Evolutionary conservation across 2,797 vertebrate genomes (phyloP).

Genomic region (Acipenser oxyrinchus): DNA sequence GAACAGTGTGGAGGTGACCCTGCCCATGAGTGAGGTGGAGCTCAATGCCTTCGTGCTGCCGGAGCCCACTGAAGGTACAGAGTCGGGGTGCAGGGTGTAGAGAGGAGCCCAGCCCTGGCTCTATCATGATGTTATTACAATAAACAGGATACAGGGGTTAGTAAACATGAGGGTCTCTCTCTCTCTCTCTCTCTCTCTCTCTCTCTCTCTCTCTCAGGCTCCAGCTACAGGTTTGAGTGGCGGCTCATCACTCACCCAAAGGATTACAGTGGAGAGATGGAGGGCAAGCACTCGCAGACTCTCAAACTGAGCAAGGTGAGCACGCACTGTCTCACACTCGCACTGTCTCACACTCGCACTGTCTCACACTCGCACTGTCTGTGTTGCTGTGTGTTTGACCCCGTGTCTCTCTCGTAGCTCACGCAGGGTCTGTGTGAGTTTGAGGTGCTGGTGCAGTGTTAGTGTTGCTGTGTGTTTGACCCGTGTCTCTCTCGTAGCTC

Average conservation of each 20-base stretch:
- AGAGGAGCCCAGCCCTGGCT: no score
- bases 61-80: conserved; percentile 58
- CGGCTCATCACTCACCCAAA: conserved; percentile 83
- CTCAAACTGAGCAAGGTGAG: conserved; percentile 88
- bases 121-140: neutral
- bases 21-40: conserved; percentile 79
- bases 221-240: conserved; percentile 81
- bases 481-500: no score
- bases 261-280: conserved; percentile 92
- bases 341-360: no score
- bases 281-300: conserved; percentile 70
- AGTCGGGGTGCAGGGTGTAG: no score
- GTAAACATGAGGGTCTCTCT: neutral
- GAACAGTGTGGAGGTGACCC: conserved; percentile 79
- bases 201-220: conserved; percentile 53
- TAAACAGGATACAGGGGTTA: neutral
- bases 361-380: no score
- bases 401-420: no score
- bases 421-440: no score
- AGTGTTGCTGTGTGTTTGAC: no score
- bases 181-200: conserved; percentile 9
- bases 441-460: no score
- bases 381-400: no score
- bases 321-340: no score
- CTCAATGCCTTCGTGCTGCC: conserved; percentile 88